Evolutionary conservation across 2,797 vertebrate species (phyloP).

Genomic region (Gymnothorax reevesii): DNA sequence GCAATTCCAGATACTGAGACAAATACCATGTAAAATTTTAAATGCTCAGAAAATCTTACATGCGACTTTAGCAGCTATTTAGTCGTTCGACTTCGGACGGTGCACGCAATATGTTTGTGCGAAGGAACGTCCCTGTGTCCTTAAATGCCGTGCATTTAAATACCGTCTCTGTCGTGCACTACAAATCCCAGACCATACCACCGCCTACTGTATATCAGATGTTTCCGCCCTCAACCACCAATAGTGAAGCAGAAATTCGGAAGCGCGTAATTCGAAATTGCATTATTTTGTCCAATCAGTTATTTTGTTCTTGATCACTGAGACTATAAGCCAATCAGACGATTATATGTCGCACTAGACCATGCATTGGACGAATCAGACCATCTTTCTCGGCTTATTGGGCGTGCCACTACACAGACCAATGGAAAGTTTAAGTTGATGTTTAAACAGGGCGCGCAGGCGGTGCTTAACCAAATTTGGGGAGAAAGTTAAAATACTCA

Average conservation of each 20-base stretch:
- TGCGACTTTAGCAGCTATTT: neutral
- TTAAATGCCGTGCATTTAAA: slow-evolving; percentile 66
- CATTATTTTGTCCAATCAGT: slow-evolving; percentile 61
- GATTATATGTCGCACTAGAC: neutral
- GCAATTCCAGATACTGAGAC: neutral
- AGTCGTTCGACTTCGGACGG: neutral
- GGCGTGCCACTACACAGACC: slow-evolving; percentile 49
- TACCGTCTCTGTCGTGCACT: slow-evolving; percentile 42
- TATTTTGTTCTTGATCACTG: slow-evolving; percentile 46
- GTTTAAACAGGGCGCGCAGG: slow-evolving; percentile 78
- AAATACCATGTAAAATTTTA: neutral
- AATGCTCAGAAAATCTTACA: neutral
- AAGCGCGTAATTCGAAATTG: slow-evolving; percentile 80
- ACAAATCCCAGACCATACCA: slow-evolving; percentile 55
- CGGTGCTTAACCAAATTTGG: slow-evolving; percentile 57
- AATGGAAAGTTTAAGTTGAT: slow-evolving; percentile 56
- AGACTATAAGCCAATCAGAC: slow-evolving; percentile 54
- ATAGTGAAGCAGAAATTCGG: slow-evolving; percentile 29
- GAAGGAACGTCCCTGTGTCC: slow-evolving; percentile 22
- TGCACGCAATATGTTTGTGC: neutral
- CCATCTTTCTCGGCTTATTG: accelerated
- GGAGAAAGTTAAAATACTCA: slow-evolving; percentile 53
- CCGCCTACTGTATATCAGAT: neutral
- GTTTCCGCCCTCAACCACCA: slow-evolving; percentile 56
- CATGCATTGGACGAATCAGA: slow-evolving; percentile 58